phyloP scores from a whole-genome alignment of 2,113 vertebrate species.

The Corapipo altera region DNA sequence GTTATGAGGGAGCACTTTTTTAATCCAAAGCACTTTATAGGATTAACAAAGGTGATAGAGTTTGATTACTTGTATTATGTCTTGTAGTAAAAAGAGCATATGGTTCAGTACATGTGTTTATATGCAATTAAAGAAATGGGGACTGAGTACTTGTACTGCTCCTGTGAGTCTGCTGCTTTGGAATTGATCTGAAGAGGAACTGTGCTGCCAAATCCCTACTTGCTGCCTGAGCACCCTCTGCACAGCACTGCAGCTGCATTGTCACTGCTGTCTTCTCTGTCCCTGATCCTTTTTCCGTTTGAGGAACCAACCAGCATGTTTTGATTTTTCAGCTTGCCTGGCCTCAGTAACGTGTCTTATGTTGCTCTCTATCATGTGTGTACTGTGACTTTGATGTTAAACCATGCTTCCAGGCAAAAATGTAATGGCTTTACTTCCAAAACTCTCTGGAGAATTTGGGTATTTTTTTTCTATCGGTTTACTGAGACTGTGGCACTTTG shows the following conservation, averaged over 20 bases:
- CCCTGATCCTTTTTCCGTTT: neutral
- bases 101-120: neutral
- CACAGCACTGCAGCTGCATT: fast-evolving
- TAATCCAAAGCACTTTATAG: neutral
- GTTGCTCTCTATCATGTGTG: fast-evolving
- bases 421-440: neutral
- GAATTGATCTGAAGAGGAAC: neutral
- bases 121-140: neutral
- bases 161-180: neutral
- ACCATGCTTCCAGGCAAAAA: neutral
- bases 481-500: neutral
- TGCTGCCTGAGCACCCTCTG: neutral
- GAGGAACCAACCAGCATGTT: neutral
- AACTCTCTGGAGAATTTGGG: neutral
- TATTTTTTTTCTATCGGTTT: neutral
- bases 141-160: neutral
- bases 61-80: neutral
- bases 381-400: neutral
- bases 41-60: neutral
- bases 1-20: neutral
- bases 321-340: neutral
- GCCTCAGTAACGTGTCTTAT: neutral
- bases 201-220: neutral
- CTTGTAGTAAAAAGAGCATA: neutral
- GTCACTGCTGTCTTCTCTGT: neutral